A percentile compares a stretch with the other conserved stretches of the same genome.
phyloP scores from a whole-genome alignment of 2,888 invertebrate species.

The Melitaea athalia region DNA sequence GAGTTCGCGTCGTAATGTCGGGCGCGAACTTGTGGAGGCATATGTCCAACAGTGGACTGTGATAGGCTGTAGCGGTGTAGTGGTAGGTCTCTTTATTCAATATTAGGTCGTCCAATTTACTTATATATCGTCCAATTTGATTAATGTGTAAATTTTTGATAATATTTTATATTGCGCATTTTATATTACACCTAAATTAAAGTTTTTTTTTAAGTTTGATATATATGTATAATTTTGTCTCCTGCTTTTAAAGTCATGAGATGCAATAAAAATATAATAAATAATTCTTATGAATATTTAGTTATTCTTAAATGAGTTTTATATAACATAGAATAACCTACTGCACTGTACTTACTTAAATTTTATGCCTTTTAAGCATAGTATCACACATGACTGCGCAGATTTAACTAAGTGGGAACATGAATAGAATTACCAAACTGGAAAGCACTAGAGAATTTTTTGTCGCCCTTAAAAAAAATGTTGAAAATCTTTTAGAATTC shows the following conservation, averaged over 20 bases:
- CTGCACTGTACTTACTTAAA: not conserved
- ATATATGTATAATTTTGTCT: too few species aligned
- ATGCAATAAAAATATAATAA: not conserved
- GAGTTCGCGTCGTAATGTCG: too few species aligned
- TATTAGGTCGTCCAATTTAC: too few species aligned
- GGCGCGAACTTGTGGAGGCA: too few species aligned
- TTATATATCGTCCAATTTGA: too few species aligned
- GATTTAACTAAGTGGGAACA: conserved; percentile 36
- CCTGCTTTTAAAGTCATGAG: not conserved
- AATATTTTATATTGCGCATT: not conserved
- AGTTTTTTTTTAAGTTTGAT: too few species aligned
- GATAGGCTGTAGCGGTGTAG: too few species aligned
- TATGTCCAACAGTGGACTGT: too few species aligned
- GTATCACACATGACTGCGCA: conserved; percentile 30
- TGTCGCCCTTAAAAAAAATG: conserved; percentile 33
- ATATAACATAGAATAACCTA: not conserved
- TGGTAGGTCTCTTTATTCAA: too few species aligned
- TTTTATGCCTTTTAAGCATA: conserved; percentile 21
- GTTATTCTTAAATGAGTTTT: not conserved
- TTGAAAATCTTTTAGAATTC: conserved; percentile 5
- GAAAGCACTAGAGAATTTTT: conserved; percentile 29
- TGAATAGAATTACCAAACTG: conserved; percentile 32
- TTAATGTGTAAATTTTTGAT: too few species aligned
- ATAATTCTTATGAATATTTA: not conserved
- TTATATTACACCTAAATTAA: too few species aligned